Evolutionary conservation across 2,888 invertebrate genomes (phyloP).

Genomic region (Dusona sp.): DNA sequence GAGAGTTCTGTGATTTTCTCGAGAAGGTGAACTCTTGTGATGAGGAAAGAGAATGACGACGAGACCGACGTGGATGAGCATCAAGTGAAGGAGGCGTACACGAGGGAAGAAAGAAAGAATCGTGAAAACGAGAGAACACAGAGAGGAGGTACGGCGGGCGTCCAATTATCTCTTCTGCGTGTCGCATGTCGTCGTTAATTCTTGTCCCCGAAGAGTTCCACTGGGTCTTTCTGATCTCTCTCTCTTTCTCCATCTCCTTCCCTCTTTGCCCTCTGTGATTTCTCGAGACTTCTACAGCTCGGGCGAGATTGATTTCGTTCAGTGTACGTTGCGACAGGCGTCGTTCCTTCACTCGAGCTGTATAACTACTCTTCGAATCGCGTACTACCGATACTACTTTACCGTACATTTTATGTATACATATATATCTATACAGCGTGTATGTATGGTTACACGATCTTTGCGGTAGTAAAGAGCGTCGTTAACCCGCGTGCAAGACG

Average conservation of each 20-base stretch:
- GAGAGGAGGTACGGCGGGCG: slow-evolving; percentile 67
- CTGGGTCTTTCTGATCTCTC: slow-evolving; percentile 43
- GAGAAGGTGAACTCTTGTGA: slow-evolving; percentile 14
- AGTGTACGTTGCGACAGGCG: slow-evolving; percentile 69
- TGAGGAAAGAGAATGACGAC: slow-evolving; percentile 26
- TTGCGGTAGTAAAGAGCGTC: slow-evolving; percentile 60
- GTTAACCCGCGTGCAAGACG: slow-evolving; percentile 58
- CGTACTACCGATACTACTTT: slow-evolving; percentile 43
- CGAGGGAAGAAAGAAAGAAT: slow-evolving; percentile 7
- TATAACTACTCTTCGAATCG: slow-evolving; percentile 56
- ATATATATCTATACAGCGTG: not conserved
- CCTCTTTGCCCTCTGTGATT: slow-evolving; percentile 30
- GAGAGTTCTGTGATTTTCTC: slow-evolving; percentile 35
- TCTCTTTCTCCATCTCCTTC: slow-evolving; percentile 28
- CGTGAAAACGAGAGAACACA: slow-evolving; percentile 29
- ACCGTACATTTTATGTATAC: slow-evolving; percentile 16
- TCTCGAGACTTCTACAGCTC: slow-evolving; percentile 52
- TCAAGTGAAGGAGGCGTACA: not conserved
- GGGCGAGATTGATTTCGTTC: slow-evolving; percentile 71
- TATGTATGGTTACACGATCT: slow-evolving; percentile 52
- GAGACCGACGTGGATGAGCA: slow-evolving; percentile 9
- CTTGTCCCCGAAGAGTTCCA: slow-evolving; percentile 69
- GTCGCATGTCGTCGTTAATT: slow-evolving; percentile 77
- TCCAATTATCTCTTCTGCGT: slow-evolving; percentile 78
- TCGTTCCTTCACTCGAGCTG: slow-evolving; percentile 67